Percentiles rank a stretch among this genome's conserved stretches.
Conservation (phyloP, 2,888 invertebrate genomes). For the Meliscaeva auricollis region DNA sequence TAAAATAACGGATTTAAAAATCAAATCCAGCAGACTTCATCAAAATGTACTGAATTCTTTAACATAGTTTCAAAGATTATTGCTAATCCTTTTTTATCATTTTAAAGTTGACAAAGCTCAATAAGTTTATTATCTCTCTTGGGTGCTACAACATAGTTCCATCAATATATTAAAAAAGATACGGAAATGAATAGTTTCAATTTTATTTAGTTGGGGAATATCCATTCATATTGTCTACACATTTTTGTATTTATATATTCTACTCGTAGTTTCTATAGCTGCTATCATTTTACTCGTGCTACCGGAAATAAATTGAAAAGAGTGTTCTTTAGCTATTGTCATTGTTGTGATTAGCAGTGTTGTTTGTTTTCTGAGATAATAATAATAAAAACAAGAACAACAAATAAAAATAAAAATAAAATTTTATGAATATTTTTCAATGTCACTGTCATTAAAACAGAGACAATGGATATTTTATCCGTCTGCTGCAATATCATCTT, state of each 20-base stretch:
- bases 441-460: slow-evolving; percentile 3
- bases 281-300: too few species aligned
- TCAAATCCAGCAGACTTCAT: too few species aligned
- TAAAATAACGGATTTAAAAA: too few species aligned
- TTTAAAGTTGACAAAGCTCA: too few species aligned
- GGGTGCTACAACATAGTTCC: not conserved
- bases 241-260: too few species aligned
- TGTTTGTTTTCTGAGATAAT: not conserved
- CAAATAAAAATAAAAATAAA: not conserved
- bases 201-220: not conserved
- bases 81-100: too few species aligned
- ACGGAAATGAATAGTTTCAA: not conserved
- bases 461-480: not conserved
- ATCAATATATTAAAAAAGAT: not conserved
- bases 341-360: not conserved
- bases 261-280: not conserved
- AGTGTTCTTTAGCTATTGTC: not conserved
- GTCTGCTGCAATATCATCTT: not conserved
- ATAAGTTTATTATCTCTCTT: too few species aligned
- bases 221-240: not conserved
- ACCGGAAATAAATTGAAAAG: not conserved
- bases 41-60: too few species aligned
- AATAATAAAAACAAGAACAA: not conserved
- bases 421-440: not conserved
- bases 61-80: too few species aligned